A percentile compares a stretch with the other conserved stretches of the same genome.
Evolutionary conservation across 1,140 invertebrate genomes (phyloP).

Genomic region (Bombus difficillimus): DNA sequence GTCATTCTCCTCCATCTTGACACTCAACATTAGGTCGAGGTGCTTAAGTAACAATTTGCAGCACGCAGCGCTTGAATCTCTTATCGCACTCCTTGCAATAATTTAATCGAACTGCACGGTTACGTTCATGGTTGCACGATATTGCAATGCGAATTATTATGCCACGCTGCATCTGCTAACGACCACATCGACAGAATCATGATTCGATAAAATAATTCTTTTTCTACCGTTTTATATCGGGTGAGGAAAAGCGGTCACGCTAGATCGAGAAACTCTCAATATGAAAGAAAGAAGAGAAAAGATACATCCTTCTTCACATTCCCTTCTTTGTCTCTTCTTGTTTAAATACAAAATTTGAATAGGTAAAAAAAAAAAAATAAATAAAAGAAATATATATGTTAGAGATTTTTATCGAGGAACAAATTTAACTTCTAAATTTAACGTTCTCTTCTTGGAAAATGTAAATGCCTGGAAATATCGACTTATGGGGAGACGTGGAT

Average conservation of each 20-base stretch:
- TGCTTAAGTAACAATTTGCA: conserved; percentile 58
- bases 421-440: neutral
- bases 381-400: neutral
- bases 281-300: neutral
- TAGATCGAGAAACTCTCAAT: conserved; percentile 36
- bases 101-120: conserved; percentile 48
- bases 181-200: conserved; percentile 25
- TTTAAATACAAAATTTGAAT: neutral
- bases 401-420: neutral
- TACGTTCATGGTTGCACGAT: conserved; percentile 15
- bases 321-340: neutral
- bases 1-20: conserved; percentile 63
- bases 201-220: conserved; percentile 21
- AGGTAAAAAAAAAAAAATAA: too few species aligned
- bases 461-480: neutral
- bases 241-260: neutral
- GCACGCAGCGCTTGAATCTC: conserved; percentile 49
- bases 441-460: neutral
- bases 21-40: conserved; percentile 51
- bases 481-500: neutral
- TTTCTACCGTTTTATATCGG: neutral
- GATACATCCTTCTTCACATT: neutral
- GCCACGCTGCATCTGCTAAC: neutral
- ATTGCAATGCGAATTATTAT: conserved; percentile 6
- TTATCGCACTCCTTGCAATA: conserved; percentile 34